Base-by-base conservation (phyloP, 2,113 vertebrate species). In the Labrus mixtus region DNA sequence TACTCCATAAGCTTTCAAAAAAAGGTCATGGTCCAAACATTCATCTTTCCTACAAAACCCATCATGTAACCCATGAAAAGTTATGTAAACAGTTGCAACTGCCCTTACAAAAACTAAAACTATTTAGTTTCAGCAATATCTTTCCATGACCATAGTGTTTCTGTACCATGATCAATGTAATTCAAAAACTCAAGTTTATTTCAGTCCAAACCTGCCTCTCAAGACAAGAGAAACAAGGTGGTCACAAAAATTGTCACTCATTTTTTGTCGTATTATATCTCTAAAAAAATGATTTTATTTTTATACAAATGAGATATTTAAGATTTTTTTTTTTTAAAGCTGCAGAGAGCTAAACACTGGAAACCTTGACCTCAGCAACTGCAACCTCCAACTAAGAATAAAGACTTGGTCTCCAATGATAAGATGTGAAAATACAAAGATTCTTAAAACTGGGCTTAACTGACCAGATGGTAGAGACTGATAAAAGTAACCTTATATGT, bases 11-110 rank as follows among this genome's bases (percentile, higher is more conserved):
- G 57, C 54, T 65, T 50, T 69, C 63, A 74, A 90, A 81, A 82
- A 33, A 84, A 55, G 29, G 60, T 39, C 39, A 60, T 1, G 29
- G 80, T 76, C 87, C 78, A 77, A 76, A 89, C 80, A 89, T 76
- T 89, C 80, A 65, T 77, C 70, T 68, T 68, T 58, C 37, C 65
- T 33, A 76, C 81, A 85, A 85, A 82, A 69, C 45, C 25, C 20
- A 60, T 51, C 59, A 78, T 20, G 29, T 54, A 46, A 54, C 19
- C 41, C 66, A 82, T 63, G 62, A 70, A 19, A 55, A 15, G 75
- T 36, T 72, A 77, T 65, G 53, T 71, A 61, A 67, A 64, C 67
- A 81, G 37, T 57, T 81, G 66, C 67, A 89, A 70, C 54, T 78
- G 65, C 69, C 64, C 73, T 65, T 78, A 51, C 29, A 33, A 69